Conservation (phyloP, 2,888 invertebrate species). For the Cheiracanthium punctorium region DNA sequence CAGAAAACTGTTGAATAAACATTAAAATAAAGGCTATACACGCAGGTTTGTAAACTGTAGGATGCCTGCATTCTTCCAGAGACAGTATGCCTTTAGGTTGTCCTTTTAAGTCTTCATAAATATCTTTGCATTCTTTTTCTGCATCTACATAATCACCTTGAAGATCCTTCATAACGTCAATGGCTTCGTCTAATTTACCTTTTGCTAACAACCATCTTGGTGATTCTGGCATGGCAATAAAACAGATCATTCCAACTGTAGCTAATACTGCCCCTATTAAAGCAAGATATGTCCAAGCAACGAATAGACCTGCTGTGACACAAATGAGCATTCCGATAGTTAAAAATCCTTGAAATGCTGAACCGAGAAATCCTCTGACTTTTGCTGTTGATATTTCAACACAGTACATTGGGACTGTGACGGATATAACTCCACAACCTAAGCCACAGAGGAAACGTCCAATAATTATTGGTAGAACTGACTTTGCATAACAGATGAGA, state of each 20-base stretch:
- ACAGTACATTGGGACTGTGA: constrained; percentile 92
- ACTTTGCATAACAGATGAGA: constrained; percentile 84
- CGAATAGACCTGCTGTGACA: constrained; percentile 85
- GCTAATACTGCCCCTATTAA: constrained; percentile 86
- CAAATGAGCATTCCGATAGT: constrained; percentile 86
- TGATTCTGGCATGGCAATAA: constrained; percentile 92
- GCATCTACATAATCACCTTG: constrained; percentile 86
- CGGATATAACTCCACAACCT: constrained; percentile 90
- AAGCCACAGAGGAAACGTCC: constrained; percentile 90
- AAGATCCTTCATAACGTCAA: constrained; percentile 87
- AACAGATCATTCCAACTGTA: constrained; percentile 85
- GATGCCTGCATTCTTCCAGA: constrained; percentile 83
- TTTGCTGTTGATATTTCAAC: constrained; percentile 95
- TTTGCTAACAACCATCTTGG: constrained; percentile 80
- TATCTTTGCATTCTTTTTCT: constrained; percentile 82
- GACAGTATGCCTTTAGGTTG: constrained; percentile 78
- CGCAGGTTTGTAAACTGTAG: constrained; percentile 85
- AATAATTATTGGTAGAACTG: constrained; percentile 84
- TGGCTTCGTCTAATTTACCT: constrained; percentile 81
- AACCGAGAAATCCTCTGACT: constrained; percentile 91
- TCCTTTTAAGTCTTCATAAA: constrained; percentile 75
- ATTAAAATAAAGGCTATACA: constrained; percentile 89
- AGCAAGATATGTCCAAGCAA: constrained; percentile 89
- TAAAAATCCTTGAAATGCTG: constrained; percentile 90
- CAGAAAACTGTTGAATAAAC: constrained; percentile 96